Percentiles rank a stretch among this genome's conserved stretches.
Evolutionary conservation across 2,797 vertebrate genomes (phyloP).

Genomic region (Pelodytes ibericus): DNA sequence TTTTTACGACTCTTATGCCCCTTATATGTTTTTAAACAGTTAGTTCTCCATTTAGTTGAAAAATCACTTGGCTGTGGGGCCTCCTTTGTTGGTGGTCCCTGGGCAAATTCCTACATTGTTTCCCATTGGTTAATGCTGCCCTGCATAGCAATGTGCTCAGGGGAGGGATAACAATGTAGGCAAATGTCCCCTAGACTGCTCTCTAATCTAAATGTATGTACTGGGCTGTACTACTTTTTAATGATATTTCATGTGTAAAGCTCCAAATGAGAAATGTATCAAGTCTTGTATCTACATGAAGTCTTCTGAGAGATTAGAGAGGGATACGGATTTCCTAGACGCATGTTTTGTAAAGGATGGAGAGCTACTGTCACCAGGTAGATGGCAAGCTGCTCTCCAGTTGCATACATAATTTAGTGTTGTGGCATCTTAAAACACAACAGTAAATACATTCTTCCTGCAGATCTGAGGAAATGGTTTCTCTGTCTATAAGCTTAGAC

Average conservation of each 20-base stretch:
- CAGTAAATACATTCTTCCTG: not conserved
- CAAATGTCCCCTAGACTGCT: too few species aligned
- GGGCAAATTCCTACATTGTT: too few species aligned
- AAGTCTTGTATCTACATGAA: not conserved
- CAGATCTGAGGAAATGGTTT: slow-evolving; percentile 11
- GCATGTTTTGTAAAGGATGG: not conserved
- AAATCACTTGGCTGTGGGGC: too few species aligned
- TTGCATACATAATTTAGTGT: slow-evolving; percentile 14
- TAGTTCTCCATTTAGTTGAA: too few species aligned
- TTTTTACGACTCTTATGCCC: too few species aligned
- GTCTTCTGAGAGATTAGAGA: not conserved
- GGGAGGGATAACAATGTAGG: too few species aligned
- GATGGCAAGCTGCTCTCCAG: not conserved
- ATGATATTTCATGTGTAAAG: not conserved
- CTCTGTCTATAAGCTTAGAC: slow-evolving; percentile 8
- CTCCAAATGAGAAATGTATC: not conserved
- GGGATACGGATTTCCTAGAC: not conserved
- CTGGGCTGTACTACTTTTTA: too few species aligned
- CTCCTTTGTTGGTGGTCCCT: too few species aligned
- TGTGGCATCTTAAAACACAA: not conserved
- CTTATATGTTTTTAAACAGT: too few species aligned
- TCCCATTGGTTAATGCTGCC: too few species aligned
- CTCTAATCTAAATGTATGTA: too few species aligned
- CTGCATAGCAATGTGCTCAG: too few species aligned
- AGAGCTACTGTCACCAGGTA: not conserved